Base-by-base conservation (phyloP, 2,888 invertebrate species). In the Dolomedes plantarius region DNA sequence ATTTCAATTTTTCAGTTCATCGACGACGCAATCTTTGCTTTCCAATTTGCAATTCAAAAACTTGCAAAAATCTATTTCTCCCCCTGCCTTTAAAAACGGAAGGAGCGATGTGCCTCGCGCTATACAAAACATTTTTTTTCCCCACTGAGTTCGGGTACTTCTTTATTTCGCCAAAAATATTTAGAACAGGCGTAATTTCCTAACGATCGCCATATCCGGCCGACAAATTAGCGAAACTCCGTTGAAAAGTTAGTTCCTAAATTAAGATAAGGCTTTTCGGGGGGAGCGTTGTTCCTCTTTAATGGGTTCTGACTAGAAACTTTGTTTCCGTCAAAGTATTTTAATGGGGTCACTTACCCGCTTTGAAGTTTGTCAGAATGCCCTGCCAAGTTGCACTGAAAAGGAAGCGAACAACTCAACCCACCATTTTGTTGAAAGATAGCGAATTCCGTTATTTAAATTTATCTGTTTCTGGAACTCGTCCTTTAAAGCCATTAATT, bases 241-340 rank as follows among this genome's bases (percentile, higher is more conserved):
- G 56, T 11, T 56, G 56, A 56, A 56, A 56, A 56, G 56, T 56
- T 19, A 19, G 56, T 23, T 56, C 56, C 56, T 56, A 56, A 56
- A 56, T 56, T 56, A 56, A 56, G 56, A 56, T 56, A 56, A 56
- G 56, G 56, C 56, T 23, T 23, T 56, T 23, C 2, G 56, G 56
- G 36, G 9, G 56, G 16, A 19, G 1, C 19, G 1, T 23, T 16
- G 56, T 23, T 19, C n/a, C 3, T 16, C 16, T 23, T 23, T 56
- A 56, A 56, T 56, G 23, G 56, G 1, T 23, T 23, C 19, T 56
- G 56, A 56, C 56, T 56, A 1, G 56, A 56, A 56, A 56, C 56
- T 23, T 56, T 56, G 56, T 56, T 56, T 56, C 56, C 56, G 56
- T 56, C 56, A 23, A 56, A 56, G 23, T 56, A 56, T 56, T 56